Evolutionary conservation across 2,113 vertebrate species (phyloP), one percentile per base, ranked within the genome.

Genomic region (Mionectes macconnelli): DNA sequence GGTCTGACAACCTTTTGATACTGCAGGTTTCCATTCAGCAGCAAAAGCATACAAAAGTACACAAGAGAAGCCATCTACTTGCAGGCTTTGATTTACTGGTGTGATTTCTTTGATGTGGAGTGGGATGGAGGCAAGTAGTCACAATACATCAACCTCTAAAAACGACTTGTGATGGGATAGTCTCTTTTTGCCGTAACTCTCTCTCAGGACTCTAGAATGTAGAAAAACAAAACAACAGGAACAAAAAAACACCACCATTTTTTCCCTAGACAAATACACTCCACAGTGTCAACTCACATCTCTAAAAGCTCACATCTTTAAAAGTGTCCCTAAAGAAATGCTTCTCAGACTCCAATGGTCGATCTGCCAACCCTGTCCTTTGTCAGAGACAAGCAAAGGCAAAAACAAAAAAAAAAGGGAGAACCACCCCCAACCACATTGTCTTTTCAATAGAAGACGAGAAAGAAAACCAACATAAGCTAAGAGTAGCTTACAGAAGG

Each of bases 11-110:
- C 53, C 70, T 95, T 95, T 75, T 88, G 33, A 90, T 62, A 47
- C 35, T 60, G 18, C 14, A 5, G 21, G 66, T 79, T 96, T 73
- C 57, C 47, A 70, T 37, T 89, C 77, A 86, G 25, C 72, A 94
- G 35, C 35, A 95, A 67, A 79, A 91, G 25, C 39, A 47, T 4
- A 63, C 27, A 80, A 11, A 52, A 89, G 55, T 75, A 60, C 9
- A 2, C 39, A 53, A 25, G 25, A 85, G 44, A 52, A 75, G 8
- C 28, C 68, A 74, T 12, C 6, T 12, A 30, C 28, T 84, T 78
- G 17, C 17, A 82, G 33, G 49, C 64, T 96, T 75, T 89, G 68
- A 94, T 89, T 96, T 96, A 89, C 49, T 78, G 47, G 31, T 85
- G 74, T 35, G 31, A 77, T 27, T 37, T 60, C 68, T 95, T 76